Evolutionary conservation across 2,113 vertebrate genomes (phyloP).

Genomic region (Nycticryphes semicollaris): DNA sequence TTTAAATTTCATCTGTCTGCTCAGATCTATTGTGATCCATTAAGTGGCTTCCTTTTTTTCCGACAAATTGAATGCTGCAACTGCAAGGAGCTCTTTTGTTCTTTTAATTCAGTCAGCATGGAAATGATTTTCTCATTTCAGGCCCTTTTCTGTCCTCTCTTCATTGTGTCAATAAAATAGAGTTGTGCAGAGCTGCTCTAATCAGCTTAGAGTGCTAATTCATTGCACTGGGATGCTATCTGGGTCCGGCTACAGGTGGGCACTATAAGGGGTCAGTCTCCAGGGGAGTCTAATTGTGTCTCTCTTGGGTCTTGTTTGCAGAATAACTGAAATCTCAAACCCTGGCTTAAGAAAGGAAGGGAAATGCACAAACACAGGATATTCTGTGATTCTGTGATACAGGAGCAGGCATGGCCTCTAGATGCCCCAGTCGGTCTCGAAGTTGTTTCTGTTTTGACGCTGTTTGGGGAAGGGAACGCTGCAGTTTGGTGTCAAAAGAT

Average conservation of each 20-base stretch:
- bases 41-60: slow-evolving; percentile 84
- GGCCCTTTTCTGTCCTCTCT: slow-evolving; percentile 82
- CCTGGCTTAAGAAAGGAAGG: slow-evolving; percentile 40
- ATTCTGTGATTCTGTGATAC: not conserved
- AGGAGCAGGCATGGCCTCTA: not conserved
- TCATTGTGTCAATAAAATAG: slow-evolving; percentile 91
- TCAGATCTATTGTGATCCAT: slow-evolving; percentile 84
- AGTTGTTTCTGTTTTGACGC: not conserved
- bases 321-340: slow-evolving; percentile 78
- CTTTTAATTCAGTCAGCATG: slow-evolving; percentile 88
- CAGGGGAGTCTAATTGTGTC: slow-evolving; percentile 82
- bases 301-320: slow-evolving; percentile 80
- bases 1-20: slow-evolving; percentile 84
- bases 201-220: slow-evolving; percentile 89
- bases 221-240: slow-evolving; percentile 83
- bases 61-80: slow-evolving; percentile 85
- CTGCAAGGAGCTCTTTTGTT: slow-evolving; percentile 85
- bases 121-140: slow-evolving; percentile 89
- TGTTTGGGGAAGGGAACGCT: not conserved
- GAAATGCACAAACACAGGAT: slow-evolving; percentile 36
- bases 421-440: not conserved
- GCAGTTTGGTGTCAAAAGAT: not conserved
- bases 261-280: slow-evolving; percentile 81
- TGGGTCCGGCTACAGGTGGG: slow-evolving; percentile 83
- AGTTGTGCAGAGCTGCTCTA: slow-evolving; percentile 84